Conservation (phyloP, 2,797 vertebrate species). For the Argyrosomus regius region DNA sequence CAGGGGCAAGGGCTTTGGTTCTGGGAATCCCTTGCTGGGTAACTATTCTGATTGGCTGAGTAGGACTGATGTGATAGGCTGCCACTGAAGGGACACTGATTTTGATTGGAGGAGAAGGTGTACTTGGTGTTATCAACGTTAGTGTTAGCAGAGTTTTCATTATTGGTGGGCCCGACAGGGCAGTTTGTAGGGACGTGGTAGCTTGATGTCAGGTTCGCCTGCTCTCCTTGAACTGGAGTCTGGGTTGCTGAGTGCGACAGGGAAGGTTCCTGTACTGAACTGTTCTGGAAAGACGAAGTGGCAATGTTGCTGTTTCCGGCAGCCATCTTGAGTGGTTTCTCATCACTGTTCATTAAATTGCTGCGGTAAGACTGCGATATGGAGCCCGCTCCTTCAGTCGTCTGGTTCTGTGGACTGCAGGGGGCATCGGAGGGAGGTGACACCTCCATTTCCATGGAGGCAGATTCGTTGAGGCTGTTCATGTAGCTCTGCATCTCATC, state of each 20-base stretch:
- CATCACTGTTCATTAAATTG: slow-evolving; percentile 73
- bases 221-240: slow-evolving; percentile 66
- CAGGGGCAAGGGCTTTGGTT: slow-evolving; percentile 83
- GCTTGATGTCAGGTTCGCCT: slow-evolving; percentile 55
- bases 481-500: slow-evolving; percentile 90
- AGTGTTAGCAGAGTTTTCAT: slow-evolving; percentile 55
- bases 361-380: slow-evolving; percentile 79
- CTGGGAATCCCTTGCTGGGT: slow-evolving; percentile 58
- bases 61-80: slow-evolving; percentile 65
- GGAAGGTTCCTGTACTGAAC: slow-evolving; percentile 56
- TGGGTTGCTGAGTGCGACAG: slow-evolving; percentile 41
- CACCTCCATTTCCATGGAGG: slow-evolving; percentile 84
- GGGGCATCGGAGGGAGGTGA: slow-evolving; percentile 70
- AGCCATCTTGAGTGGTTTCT: slow-evolving; percentile 80
- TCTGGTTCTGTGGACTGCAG: slow-evolving; percentile 77
- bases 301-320: slow-evolving; percentile 60
- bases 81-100: slow-evolving; percentile 73
- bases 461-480: slow-evolving; percentile 86
- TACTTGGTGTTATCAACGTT: slow-evolving; percentile 78
- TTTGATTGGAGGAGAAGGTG: slow-evolving; percentile 74
- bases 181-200: slow-evolving; percentile 71
- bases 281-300: slow-evolving; percentile 67
- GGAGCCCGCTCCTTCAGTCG: slow-evolving; percentile 64
- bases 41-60: slow-evolving; percentile 71
- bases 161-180: slow-evolving; percentile 52